Conservation (phyloP, 2,888 invertebrate genomes). For the Macaria liturata region DNA sequence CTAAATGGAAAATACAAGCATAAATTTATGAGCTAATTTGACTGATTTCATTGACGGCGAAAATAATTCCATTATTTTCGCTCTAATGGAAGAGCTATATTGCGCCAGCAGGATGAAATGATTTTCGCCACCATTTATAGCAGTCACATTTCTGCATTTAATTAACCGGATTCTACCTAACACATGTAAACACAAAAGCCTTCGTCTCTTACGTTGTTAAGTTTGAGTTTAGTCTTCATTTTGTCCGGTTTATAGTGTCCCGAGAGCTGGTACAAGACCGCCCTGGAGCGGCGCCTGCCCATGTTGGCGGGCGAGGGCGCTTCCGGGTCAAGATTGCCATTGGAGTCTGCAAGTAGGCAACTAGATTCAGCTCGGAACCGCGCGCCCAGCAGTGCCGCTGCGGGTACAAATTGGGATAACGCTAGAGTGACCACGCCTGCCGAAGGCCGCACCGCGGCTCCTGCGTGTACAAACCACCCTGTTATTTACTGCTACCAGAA, state of each 20-base stretch:
- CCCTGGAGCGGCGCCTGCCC: slow-evolving; percentile 95
- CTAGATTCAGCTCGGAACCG: slow-evolving; percentile 91
- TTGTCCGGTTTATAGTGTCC: slow-evolving; percentile 98
- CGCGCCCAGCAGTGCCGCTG: slow-evolving; percentile 91
- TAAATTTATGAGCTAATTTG: too few relatives aligned
- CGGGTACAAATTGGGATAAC: slow-evolving; percentile 85
- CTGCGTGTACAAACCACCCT: slow-evolving; percentile 81
- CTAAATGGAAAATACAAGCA: too few relatives aligned
- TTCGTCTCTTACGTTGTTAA: slow-evolving; percentile 92
- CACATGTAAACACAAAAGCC: too few relatives aligned
- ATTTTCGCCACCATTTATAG: too few relatives aligned
- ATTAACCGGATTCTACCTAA: too few relatives aligned
- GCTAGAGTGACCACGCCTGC: slow-evolving; percentile 84
- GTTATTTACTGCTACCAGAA: slow-evolving; percentile 52
- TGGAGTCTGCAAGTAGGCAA: slow-evolving; percentile 91
- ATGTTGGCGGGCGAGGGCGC: slow-evolving; percentile 94
- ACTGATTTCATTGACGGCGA: too few relatives aligned
- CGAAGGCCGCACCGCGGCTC: slow-evolving; percentile 84
- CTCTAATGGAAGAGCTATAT: too few relatives aligned
- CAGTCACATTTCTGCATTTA: too few relatives aligned
- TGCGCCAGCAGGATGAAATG: too few relatives aligned
- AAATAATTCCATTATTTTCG: too few relatives aligned
- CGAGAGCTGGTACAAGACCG: slow-evolving; percentile 97
- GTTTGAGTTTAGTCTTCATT: slow-evolving; percentile 95
- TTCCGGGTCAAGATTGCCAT: slow-evolving; percentile 91